Base-by-base conservation (phyloP, 1,140 invertebrate species). In the Muscidifurax raptorellus region DNA sequence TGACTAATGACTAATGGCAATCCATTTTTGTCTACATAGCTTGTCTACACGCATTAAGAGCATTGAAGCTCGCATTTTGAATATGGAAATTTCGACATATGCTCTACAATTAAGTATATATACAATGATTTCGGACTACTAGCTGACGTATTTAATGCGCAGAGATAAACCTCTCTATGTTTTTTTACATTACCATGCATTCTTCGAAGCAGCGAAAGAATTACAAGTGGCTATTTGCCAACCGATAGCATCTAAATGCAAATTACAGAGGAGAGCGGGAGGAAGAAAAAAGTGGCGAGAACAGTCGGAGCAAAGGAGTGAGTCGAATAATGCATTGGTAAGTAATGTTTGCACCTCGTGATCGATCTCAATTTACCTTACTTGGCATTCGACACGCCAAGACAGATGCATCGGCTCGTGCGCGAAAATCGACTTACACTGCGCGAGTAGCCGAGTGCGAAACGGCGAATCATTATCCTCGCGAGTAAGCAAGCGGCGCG, bases 401-500 rank as follows among this genome's bases (percentile, higher is more conserved):
- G 87, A 85, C 87, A 87, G 88, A 89, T 89, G 88, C 71, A 69
- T 77, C 76, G 36, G 22, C n/a, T 32, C 18, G 71, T 47, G 12
- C 36, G 36, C 0, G 22, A 72, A 59, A 75, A 75, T 82, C 15
- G 36, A 64, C 32, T 32, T 32, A 40, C 7, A 40, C 9, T 9
- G 27, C 64, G 64, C 64, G n/a, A 66, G 64, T 12, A n/a, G 64
- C 64, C 77, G 81, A 52, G 25, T 30, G n/a, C n/a, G 82, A 87
- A 89, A 85, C 77, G 88, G 86, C 90, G 87, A 91, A 91, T 91
- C 91, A 91, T 91, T 90, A 90, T 91, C 83, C 85, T 87, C 44
- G 72, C 75, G 84, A 79, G n/a, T n/a, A 59, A 82, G 28, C 25
- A 71, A 74, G 72, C 83, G 85, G 69, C 81, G 83, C 85, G 40